phyloP scores from a whole-genome alignment of 2,888 invertebrate genomes.

The Oconnorella tubifera region DNA sequence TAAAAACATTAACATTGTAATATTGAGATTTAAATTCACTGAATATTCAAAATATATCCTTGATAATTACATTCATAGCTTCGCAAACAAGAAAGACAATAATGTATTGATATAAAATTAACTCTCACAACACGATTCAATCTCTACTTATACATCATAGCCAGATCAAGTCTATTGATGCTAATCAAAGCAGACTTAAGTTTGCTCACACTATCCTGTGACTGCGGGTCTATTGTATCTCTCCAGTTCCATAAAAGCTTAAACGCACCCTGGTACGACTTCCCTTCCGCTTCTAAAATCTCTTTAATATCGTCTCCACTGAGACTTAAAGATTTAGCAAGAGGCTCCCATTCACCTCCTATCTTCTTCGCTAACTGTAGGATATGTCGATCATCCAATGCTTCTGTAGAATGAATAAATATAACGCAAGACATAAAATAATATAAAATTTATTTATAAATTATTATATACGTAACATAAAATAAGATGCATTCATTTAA shows the following conservation, averaged over 20 bases:
- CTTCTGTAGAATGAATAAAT: constrained; percentile 8
- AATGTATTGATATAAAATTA: too few species aligned
- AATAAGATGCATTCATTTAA: too few species aligned
- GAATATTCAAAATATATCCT: too few species aligned
- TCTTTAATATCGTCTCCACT: constrained; percentile 21
- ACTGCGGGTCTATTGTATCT: neutral
- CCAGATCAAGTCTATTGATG: neutral
- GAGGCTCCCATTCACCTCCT: constrained; percentile 16
- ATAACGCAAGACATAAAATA: neutral
- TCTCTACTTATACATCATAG: neutral
- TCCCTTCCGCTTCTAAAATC: constrained; percentile 23
- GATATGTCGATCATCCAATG: constrained; percentile 24
- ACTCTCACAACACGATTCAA: too few species aligned
- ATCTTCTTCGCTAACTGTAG: constrained; percentile 24
- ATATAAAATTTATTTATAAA: neutral
- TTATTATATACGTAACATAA: too few species aligned
- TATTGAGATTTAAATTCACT: too few species aligned
- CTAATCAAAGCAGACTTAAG: neutral
- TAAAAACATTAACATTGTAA: too few species aligned
- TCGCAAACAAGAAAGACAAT: too few species aligned
- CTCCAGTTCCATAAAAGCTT: constrained; percentile 28
- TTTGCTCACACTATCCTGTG: neutral
- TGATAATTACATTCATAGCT: too few species aligned
- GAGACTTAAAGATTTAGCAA: constrained; percentile 18
- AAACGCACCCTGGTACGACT: constrained; percentile 27